phyloP scores from a whole-genome alignment of 1,140 invertebrate species.

The Mycetomoellerius zeteki region DNA sequence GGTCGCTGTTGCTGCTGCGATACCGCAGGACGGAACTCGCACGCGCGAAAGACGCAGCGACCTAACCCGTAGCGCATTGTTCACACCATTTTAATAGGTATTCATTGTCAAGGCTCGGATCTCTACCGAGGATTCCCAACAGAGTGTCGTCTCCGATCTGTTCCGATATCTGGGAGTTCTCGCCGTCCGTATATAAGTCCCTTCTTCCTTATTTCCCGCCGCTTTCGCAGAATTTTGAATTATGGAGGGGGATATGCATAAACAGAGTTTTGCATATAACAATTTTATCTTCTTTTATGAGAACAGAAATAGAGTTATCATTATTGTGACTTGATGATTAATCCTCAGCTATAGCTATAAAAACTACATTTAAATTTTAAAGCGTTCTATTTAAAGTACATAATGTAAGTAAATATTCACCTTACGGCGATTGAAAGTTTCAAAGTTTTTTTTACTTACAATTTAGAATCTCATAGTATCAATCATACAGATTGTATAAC shows the following conservation, averaged over 20 bases:
- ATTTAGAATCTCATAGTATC: no score
- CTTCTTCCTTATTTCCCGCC: neutral
- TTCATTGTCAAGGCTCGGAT: constrained; percentile 81
- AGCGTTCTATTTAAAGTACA: no score
- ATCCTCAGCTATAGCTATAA: no score
- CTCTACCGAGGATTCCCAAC: constrained; percentile 73
- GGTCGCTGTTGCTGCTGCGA: constrained; percentile 55
- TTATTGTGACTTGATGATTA: neutral
- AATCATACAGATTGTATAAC: no score
- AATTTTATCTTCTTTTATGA: neutral
- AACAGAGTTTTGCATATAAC: no score
- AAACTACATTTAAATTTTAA: no score
- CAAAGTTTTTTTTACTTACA: no score
- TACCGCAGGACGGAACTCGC: constrained; percentile 63
- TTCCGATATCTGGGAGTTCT: constrained; percentile 71
- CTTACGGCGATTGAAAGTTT: no score
- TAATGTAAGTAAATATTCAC: no score
- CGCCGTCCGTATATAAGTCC: constrained; percentile 16
- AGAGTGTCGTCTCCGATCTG: constrained; percentile 76
- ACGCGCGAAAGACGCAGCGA: constrained; percentile 45
- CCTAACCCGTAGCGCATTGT: constrained; percentile 79
- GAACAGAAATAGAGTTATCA: neutral
- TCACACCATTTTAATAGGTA: constrained; percentile 86
- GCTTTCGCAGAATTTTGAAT: constrained; percentile 10
- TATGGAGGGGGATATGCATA: neutral